Evolutionary conservation across 2,113 vertebrate genomes (phyloP).

Genomic region (Donacobius atricapilla): DNA sequence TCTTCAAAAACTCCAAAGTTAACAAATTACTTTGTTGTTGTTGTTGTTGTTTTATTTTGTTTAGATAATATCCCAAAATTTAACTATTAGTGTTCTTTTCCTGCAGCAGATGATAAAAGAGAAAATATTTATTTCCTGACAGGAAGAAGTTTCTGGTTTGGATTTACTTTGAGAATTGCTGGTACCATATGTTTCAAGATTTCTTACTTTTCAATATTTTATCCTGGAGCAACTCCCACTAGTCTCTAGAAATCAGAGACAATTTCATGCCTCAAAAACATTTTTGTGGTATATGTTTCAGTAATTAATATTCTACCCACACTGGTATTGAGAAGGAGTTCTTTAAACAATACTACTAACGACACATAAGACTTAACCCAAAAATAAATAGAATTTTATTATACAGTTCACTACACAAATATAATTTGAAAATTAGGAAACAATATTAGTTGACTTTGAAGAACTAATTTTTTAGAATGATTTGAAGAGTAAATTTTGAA

Average conservation of each 20-base stretch:
- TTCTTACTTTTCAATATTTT: background rate
- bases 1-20: background rate
- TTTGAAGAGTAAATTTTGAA: background rate
- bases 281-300: background rate
- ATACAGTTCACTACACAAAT: background rate
- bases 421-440: background rate
- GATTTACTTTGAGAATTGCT: background rate
- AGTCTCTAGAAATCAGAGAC: background rate
- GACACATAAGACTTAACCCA: background rate
- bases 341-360: background rate
- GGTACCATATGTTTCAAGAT: background rate
- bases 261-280: background rate
- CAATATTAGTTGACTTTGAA: background rate
- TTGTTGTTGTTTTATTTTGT: accelerated
- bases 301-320: background rate
- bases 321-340: background rate
- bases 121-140: background rate
- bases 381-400: background rate
- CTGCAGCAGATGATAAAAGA: background rate
- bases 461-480: background rate
- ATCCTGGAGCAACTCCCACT: background rate
- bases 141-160: background rate
- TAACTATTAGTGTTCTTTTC: background rate
- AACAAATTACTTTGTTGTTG: background rate
- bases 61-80: background rate